Evolutionary conservation across 2,113 vertebrate species (phyloP), one percentile per base, ranked within the genome.

Genomic region (Cettia cetti): DNA sequence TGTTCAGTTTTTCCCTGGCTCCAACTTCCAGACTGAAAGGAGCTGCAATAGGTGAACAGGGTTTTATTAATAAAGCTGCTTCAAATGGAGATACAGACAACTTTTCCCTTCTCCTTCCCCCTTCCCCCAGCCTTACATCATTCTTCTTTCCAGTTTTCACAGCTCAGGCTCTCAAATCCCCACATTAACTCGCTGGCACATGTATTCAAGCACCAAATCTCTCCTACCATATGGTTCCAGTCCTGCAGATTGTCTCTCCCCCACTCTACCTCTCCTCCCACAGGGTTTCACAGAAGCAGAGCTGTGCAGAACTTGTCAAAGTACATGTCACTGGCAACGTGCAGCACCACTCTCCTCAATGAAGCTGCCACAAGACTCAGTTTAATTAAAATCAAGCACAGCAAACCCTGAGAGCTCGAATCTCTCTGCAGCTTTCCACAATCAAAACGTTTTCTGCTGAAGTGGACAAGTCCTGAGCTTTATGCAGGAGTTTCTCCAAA

Each of bases 241-340:
- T 96, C 92, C 92, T 50, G 92, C 94, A 96, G 90, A 89, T 89
- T 90, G 82, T 74, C 90, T 96, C 82, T 91, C 90, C 86, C 75
- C 65, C 89, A 14, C 82, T 31, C 35, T 27, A 31, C 56, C 80
- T 89, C 92, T 92, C 91, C 96, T 95, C 95, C 92, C 72, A 91
- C 95, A 64, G 72, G 74, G 23, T 77, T 94, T 95, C 71, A 49
- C 93, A 92, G 82, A 37, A 66, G 35, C 76, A n/a, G 59, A 33
- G 54, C 70, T 45, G 40, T 42, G 87, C 78, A 80, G 69, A 94
- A 68, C 88, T 86, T 54, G 82, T 70, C 81, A 83, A 53, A 86
- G 88, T 14, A 63, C 71, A 23, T 23, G 87, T 23, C 84, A 90
- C 68, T 56, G 95, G 33, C 35, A 72, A 15, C 1, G 59, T 37